Conservation (phyloP, 2,888 invertebrate species). For the Corbicula japonica region DNA sequence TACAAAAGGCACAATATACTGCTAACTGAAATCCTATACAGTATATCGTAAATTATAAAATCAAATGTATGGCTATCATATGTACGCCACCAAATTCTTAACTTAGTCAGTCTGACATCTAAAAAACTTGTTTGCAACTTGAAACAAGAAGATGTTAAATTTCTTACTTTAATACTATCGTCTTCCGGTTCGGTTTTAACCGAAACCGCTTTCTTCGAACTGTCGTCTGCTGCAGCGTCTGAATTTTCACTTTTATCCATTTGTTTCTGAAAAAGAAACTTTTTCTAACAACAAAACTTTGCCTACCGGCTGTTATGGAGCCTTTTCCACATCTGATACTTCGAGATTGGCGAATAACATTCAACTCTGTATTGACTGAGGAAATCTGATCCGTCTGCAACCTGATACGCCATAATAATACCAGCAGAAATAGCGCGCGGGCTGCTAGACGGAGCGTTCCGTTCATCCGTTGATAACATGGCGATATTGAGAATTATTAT, state of each 20-base stretch:
- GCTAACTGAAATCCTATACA: too few relatives aligned
- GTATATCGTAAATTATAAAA: too few relatives aligned
- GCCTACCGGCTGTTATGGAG: slow-evolving; percentile 43
- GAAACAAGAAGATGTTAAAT: too few relatives aligned
- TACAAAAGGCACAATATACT: too few relatives aligned
- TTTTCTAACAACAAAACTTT: slow-evolving; percentile 35
- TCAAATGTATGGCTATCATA: too few relatives aligned
- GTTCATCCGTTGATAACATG: slow-evolving; percentile 16
- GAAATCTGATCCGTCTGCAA: slow-evolving; percentile 55
- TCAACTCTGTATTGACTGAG: slow-evolving; percentile 59
- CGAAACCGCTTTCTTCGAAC: slow-evolving; percentile 3
- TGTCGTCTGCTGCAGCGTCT: slow-evolving; percentile 16
- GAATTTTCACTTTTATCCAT: slow-evolving; percentile 44
- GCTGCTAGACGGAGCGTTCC: slow-evolving; percentile 18
- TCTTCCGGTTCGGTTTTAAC: slow-evolving; percentile 47
- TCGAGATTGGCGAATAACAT: slow-evolving; percentile 42
- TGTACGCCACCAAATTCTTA: too few relatives aligned
- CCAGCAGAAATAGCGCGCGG: slow-evolving; percentile 35
- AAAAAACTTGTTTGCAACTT: too few relatives aligned
- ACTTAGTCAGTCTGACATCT: too few relatives aligned
- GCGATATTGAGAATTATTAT: too few relatives aligned
- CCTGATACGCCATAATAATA: slow-evolving; percentile 53
- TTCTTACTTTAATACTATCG: slow-evolving; percentile 56
- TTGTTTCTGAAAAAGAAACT: slow-evolving; percentile 5
- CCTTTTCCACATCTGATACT: slow-evolving; percentile 40